Conservation (phyloP, 1,140 invertebrate species). For the Drosophila asahinai region DNA sequence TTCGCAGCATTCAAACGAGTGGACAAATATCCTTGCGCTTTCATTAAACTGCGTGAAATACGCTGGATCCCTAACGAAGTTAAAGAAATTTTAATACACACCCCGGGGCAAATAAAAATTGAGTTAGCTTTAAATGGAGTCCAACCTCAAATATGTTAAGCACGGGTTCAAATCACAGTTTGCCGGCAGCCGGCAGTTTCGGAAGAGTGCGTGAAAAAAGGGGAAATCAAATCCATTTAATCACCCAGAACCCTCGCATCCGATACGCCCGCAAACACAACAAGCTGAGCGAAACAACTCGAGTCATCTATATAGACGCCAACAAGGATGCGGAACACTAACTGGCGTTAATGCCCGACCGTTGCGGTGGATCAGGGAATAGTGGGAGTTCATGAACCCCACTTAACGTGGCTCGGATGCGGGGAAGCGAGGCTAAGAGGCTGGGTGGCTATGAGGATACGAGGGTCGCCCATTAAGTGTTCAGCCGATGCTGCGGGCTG, state of each 20-base stretch:
- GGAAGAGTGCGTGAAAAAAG: constrained; percentile 32
- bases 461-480: constrained; percentile 51
- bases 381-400: constrained; percentile 68
- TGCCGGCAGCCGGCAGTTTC: not conserved
- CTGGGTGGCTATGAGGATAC: not conserved
- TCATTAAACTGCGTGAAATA: constrained; percentile 10
- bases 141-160: constrained; percentile 47
- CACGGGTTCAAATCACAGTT: constrained; percentile 34
- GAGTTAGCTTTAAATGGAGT: constrained; percentile 15
- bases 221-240: constrained; percentile 74
- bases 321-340: constrained; percentile 46
- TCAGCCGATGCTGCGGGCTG: constrained; percentile 23
- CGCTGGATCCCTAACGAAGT: constrained; percentile 10
- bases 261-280: constrained; percentile 41
- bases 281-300: constrained; percentile 32
- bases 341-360: constrained; percentile 64
- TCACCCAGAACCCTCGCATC: constrained; percentile 50
- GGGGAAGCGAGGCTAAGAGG: not conserved
- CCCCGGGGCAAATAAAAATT: not conserved
- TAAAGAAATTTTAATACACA: constrained; percentile 22
- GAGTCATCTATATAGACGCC: constrained; percentile 8
- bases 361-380: constrained; percentile 26
- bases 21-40: constrained; percentile 25
- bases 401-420: constrained; percentile 54
- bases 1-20: constrained; percentile 14